Percentiles rank a stretch among this genome's conserved stretches.
Conservation (phyloP, 2,888 invertebrate genomes). For the Drosophila nr. perissopoda region DNA sequence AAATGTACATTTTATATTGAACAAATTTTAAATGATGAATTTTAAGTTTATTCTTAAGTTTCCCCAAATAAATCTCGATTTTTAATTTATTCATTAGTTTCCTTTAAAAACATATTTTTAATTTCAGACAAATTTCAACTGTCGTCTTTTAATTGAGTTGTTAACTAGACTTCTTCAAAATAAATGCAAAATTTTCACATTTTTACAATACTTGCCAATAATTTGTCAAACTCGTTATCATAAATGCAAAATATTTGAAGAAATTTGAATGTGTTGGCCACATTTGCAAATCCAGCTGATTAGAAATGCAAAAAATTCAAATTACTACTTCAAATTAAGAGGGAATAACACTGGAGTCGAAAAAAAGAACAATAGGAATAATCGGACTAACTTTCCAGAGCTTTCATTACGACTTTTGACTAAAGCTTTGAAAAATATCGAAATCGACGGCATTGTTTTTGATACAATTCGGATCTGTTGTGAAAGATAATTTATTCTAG, state of each 20-base stretch:
- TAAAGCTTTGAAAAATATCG: neutral
- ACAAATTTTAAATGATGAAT: neutral
- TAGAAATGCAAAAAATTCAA: neutral
- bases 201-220: neutral
- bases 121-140: neutral
- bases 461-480: neutral
- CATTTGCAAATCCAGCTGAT: neutral
- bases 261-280: neutral
- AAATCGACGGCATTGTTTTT: neutral
- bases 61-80: neutral
- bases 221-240: neutral
- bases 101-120: neutral
- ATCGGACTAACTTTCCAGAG: neutral
- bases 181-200: neutral
- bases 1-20: accelerated
- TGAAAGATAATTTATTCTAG: neutral
- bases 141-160: neutral
- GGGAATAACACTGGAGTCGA: neutral
- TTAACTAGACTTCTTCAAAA: neutral
- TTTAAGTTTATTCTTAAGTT: neutral
- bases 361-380: neutral
- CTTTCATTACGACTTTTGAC: neutral
- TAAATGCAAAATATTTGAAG: neutral
- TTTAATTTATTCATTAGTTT: neutral
- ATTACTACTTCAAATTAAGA: neutral